Base-by-base conservation (phyloP, 1,140 invertebrate genomes). In the Caenorhabditis tropicalis region DNA sequence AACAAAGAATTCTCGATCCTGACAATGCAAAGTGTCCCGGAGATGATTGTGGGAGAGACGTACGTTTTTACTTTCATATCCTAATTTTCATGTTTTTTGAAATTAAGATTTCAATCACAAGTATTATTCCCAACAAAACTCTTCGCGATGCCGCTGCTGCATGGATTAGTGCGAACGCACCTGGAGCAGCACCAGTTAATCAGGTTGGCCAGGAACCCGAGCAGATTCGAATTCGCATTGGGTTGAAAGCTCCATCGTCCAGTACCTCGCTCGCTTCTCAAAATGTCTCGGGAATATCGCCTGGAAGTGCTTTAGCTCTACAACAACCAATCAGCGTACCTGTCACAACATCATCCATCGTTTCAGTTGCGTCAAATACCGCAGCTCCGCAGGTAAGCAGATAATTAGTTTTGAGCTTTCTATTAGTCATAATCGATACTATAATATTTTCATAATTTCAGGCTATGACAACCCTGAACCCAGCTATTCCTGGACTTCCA, bases 11-110 rank as follows among this genome's bases (percentile, higher is more conserved):
- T 58, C 39, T 87, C 19, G 96, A 98, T 89, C 96, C 96, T 0
- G 96, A 98, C 89, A 95, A 97, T 82, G 95, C 96, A 87, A 95
- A 96, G 90, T 99, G 97, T 92, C 96, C 96, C 10, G 88, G 88
- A 24, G 60, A 51, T 27, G 94, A 95, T 89, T 98, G 97, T 91
- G 94, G 95, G 53, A 95, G n/a, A 97, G 91, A 95, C 95, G 88
- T 95, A 96, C 89, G 95, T 97, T 79, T 96, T 95, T 24, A 82
- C 79, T 80, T 3, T 31, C 0, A 16, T 1, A 6, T 43, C 21
- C 36, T 81, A 15, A 15, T 46, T 39, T 46, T 48, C 5, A 10
- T 33, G 3, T 19, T 84, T 84, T 81, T 65, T n/a, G n/a, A n/a
- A n/a, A n/a, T n/a, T n/a, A 43, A 85, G 79, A 16, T 82, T 3